Evolutionary conservation across 2,888 invertebrate species (phyloP).

Genomic region (Oscheius sp.): DNA sequence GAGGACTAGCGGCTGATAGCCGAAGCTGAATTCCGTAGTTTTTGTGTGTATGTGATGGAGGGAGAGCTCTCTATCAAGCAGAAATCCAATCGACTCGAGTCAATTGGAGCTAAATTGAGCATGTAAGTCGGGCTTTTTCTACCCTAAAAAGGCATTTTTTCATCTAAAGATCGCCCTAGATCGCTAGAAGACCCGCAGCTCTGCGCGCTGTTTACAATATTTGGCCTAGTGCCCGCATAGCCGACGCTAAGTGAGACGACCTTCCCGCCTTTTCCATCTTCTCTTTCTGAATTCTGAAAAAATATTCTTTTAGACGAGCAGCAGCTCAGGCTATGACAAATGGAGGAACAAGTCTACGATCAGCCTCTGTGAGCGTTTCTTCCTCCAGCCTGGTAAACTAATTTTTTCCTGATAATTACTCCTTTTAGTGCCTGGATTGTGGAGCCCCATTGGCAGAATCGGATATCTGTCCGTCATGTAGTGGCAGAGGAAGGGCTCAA

Average conservation of each 20-base stretch:
- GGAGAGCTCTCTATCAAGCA: constrained; percentile 16
- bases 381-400: neutral
- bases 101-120: neutral
- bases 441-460: neutral
- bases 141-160: too few relatives aligned
- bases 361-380: neutral
- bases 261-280: neutral
- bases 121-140: neutral
- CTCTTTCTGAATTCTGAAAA: neutral
- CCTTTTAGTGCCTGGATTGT: constrained; percentile 28
- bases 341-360: neutral
- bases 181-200: too few relatives aligned
- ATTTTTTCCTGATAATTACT: neutral
- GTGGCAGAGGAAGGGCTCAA: neutral
- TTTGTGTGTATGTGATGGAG: neutral
- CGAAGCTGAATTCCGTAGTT: neutral
- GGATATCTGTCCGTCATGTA: constrained; percentile 18
- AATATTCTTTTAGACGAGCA: neutral
- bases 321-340: neutral
- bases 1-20: neutral
- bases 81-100: constrained; percentile 15
- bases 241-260: too few relatives aligned
- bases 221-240: too few relatives aligned
- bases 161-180: too few relatives aligned
- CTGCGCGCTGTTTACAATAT: too few relatives aligned